phyloP scores from a whole-genome alignment of 2,797 vertebrate genomes.

The Cynodonichthys magdalenae region DNA sequence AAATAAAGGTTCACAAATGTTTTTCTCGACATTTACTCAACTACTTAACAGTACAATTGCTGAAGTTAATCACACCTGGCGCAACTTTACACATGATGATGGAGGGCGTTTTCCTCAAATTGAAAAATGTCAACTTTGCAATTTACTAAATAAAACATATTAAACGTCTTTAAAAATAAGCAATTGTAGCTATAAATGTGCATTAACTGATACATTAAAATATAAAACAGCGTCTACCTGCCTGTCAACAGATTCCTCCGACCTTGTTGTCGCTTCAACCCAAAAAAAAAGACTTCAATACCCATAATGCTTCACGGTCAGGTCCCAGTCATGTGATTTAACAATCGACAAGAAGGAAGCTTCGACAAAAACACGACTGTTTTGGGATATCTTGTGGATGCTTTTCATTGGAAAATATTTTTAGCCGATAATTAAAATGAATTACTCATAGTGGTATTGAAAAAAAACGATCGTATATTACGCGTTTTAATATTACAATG shows the following conservation, averaged over 20 bases:
- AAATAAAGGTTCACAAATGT: background rate
- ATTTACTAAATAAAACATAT: too few species aligned
- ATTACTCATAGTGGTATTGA: background rate
- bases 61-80: too few species aligned
- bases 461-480: background rate
- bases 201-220: background rate
- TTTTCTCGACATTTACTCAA: too few species aligned
- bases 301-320: conserved; percentile 76
- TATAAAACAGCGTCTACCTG: background rate
- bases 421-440: background rate
- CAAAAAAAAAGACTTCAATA: conserved; percentile 76
- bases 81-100: too few species aligned
- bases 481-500: conserved; percentile 70
- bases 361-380: conserved; percentile 49
- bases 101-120: too few species aligned
- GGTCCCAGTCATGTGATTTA: conserved; percentile 80
- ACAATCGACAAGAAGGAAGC: conserved; percentile 42
- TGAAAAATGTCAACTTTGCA: too few species aligned
- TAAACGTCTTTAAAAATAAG: background rate
- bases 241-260: background rate
- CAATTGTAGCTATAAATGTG: background rate
- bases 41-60: too few species aligned
- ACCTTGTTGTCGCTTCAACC: background rate
- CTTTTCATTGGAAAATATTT: background rate
- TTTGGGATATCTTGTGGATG: background rate